Evolutionary conservation across 2,113 vertebrate species (phyloP), one percentile per base, ranked within the genome.

Genomic region (Pollimyrus isidori): DNA sequence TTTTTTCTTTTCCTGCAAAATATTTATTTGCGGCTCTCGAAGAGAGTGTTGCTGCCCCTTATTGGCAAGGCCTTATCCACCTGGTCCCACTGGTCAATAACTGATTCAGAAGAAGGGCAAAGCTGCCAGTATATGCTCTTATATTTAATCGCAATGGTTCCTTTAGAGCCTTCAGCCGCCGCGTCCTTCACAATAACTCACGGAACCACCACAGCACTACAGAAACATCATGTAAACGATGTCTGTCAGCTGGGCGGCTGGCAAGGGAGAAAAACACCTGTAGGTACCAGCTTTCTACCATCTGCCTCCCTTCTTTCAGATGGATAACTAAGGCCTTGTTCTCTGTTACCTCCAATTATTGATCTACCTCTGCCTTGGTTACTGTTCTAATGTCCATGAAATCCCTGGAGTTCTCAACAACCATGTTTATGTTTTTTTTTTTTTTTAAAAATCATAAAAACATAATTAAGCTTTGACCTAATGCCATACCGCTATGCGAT

Each of bases 271-370:
- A 80, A 19, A 80, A 80, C 19, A 80, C 11, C 73, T 42, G 73
- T 21, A 39, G 21, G 49, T 10, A n/a, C 35, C 35, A 90, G 56
- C 56, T 87, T 4, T 52, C 30, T 73, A 45, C 76, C 26, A 53
- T 80, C 58, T 89, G 88, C 45, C 76, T 91, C 49, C 53, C 42
- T 58, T 90, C 49, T n/a, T 88, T 69, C 45, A 76, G 88, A 90
- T 19, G 80, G 86, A 89, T 82, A 89, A 73, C 69, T 42, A 42
- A 89, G 90, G 90, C 91, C 92, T 90, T 89, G 91, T 88, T 90
- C 90, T 7, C 13, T 26, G 46, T 58, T 89, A 62, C 62, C 84
- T 89, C 87, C 83, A 84, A 45, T 89, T 85, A 87, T 83, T 91
- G 69, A 82, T 87, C 62, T 49, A 56, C 85, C 52, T 76, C 23